Percentiles rank a stretch among this genome's conserved stretches.
phyloP scores from a whole-genome alignment of 2,888 invertebrate genomes.

The Zaprionus obscuricornis region DNA sequence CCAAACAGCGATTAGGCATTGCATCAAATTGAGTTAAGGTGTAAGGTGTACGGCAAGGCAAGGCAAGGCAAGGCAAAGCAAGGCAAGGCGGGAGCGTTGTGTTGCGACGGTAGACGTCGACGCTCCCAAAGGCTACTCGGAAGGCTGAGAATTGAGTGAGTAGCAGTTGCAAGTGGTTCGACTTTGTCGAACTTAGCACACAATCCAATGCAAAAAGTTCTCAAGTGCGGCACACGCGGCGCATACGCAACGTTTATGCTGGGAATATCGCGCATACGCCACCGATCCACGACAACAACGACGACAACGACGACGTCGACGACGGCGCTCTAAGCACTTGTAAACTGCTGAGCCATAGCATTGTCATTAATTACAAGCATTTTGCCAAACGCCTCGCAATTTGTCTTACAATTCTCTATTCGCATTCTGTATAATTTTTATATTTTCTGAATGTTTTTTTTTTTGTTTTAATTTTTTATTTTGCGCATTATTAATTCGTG shows the following conservation, averaged over 20 bases:
- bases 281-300: slow-evolving; percentile 14
- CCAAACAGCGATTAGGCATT: slow-evolving; percentile 43
- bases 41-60: too few species aligned
- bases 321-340: slow-evolving; percentile 42
- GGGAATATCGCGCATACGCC: slow-evolving; percentile 60
- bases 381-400: slow-evolving; percentile 39
- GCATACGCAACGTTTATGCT: slow-evolving; percentile 62
- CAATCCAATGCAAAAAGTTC: too few species aligned
- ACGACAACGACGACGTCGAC: too few species aligned
- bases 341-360: slow-evolving; percentile 67
- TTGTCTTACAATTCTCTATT: slow-evolving; percentile 51
- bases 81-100: slow-evolving; percentile 18
- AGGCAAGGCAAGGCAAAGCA: slow-evolving; percentile 17
- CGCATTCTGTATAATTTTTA: slow-evolving; percentile 40
- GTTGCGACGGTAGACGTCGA: too few species aligned
- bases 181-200: too few species aligned
- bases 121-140: slow-evolving; percentile 56
- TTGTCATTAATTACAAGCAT: slow-evolving; percentile 63
- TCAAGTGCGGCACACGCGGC: slow-evolving; percentile 53
- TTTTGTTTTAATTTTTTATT: slow-evolving; percentile 14
- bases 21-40: too few species aligned
- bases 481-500: slow-evolving; percentile 39
- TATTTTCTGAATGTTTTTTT: too few species aligned
- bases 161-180: too few species aligned
- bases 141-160: slow-evolving; percentile 57